Evolutionary conservation across 1,140 invertebrate species (phyloP), one percentile per base, ranked within the genome.

Genomic region (Drosophila obscura): DNA sequence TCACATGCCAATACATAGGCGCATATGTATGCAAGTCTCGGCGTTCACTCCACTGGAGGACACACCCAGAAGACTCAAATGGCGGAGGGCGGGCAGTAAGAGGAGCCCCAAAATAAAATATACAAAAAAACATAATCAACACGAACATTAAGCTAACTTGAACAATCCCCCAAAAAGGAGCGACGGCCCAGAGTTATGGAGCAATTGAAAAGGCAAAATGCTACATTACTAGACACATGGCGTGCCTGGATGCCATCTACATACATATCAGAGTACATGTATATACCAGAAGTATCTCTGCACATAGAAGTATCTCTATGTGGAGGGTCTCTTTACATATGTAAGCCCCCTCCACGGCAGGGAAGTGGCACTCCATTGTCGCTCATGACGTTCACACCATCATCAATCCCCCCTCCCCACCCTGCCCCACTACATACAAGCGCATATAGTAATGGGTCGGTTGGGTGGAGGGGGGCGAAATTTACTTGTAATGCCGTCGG

Each of bases 81-180:
- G 31, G n/a, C n/a, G n/a, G n/a, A n/a, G n/a, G n/a, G n/a, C n/a
- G n/a, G 28, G 28, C 0, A 7, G 43, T 24, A 28, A 19, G 28
- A 46, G 31, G 13, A 45, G 41, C 61, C 52, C 48, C 50, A 24
- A 60, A 74, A 65, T 73, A 43, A 72, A 58, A 57, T 71, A 63
- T 49, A 69, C 50, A 48, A 71, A 56, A 55, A 61, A 58, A 81
- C 78, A 87, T 82, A 83, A 87, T 88, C 83, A 87, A 87, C 84
- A 82, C 69, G 84, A 65, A 65, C 83, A 88, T 82, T 88, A 87
- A 53, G 67, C 78, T 72, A 75, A 83, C 58, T 74, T 72, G 64
- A 80, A 61, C 69, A 73, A 56, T 67, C 57, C 35, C 28, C 43
- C 45, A 46, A 53, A 59, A 35, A 24, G 35, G 52, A 39, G 35